Conservation (phyloP, 2,888 invertebrate species). For the Chymomyza caudatula region DNA sequence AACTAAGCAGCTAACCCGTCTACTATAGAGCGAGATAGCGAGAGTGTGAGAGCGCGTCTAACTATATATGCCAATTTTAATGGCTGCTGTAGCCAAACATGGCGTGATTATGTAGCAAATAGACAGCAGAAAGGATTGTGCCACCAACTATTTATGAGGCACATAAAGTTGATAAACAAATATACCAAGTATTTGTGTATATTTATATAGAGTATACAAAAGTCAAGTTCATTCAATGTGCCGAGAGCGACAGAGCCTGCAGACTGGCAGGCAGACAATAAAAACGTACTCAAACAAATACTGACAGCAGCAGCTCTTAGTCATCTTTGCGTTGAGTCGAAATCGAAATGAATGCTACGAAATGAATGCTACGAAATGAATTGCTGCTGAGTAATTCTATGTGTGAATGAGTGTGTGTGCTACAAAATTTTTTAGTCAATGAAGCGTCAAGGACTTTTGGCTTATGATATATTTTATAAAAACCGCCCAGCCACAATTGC, state of each 20-base stretch:
- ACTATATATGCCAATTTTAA: not conserved
- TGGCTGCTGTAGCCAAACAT: conserved; percentile 6
- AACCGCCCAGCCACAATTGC: not conserved
- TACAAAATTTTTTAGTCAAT: conserved; percentile 63
- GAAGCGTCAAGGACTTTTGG: conserved; percentile 69
- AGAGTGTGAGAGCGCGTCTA: not conserved
- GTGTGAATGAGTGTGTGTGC: conserved; percentile 21
- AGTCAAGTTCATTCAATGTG: not conserved
- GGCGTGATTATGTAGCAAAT: conserved; percentile 7
- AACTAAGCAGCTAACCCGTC: not conserved
- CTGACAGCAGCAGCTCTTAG: conserved; percentile 44
- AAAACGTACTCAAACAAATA: not conserved
- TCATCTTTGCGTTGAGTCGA: conserved; percentile 38
- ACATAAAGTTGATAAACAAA: conserved; percentile 38
- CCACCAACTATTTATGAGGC: not conserved
- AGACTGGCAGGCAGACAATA: not conserved
- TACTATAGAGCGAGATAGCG: not conserved
- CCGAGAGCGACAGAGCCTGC: not conserved
- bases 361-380: conserved; percentile 33
- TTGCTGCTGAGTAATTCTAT: conserved; percentile 53
- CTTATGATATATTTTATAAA: conserved; percentile 61
- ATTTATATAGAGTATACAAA: not conserved
- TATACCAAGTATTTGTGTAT: not conserved
- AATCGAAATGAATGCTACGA: not conserved
- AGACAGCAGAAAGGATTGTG: conserved; percentile 38